These are phyloP conservation scores for Clepsis dumicolana DNA, from an alignment of 2,888 invertebrate genomes.

Conservation along the genomic window DNA sequence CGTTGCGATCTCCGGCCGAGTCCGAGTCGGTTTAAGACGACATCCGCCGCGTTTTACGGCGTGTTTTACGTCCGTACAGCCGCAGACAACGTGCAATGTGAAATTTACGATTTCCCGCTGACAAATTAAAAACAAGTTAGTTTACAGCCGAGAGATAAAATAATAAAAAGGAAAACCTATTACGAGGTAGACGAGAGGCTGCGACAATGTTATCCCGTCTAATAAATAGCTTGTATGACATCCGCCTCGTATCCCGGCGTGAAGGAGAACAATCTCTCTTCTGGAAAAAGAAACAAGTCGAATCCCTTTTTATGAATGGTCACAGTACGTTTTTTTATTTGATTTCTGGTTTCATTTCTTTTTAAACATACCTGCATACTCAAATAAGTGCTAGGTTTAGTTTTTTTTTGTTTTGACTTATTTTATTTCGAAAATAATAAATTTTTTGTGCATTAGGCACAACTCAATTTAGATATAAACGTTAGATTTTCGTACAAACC, in stretches of 20 bases:
- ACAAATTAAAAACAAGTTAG: slow-evolving; percentile 84
- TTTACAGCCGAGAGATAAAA: slow-evolving; percentile 79
- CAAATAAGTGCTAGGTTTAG: background rate
- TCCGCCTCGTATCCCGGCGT: slow-evolving; percentile 65
- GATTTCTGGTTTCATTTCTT: background rate
- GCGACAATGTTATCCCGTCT: slow-evolving; percentile 81
- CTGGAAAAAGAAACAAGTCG: slow-evolving; percentile 71
- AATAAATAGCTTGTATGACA: slow-evolving; percentile 81
- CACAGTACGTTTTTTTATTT: slow-evolving; percentile 58
- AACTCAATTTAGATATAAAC: background rate
- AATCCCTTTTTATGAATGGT: slow-evolving; percentile 76
- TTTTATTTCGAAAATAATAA: background rate
- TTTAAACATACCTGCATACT: background rate
- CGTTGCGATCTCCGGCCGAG: slow-evolving; percentile 53
- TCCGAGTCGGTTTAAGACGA: slow-evolving; percentile 59
- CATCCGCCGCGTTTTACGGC: slow-evolving; percentile 68
- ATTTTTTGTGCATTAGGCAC: background rate
- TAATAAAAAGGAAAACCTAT: slow-evolving; percentile 79
- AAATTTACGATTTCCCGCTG: slow-evolving; percentile 75
- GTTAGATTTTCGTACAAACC: background rate
- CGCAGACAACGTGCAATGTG: slow-evolving; percentile 65
- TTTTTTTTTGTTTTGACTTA: no score
- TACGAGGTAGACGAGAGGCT: slow-evolving; percentile 67
- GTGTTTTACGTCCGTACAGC: slow-evolving; percentile 66
- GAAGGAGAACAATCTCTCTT: slow-evolving; percentile 78